Evolutionary conservation across 2,113 vertebrate species (phyloP), one percentile per base, ranked within the genome.

Genomic region (Pteronura brasiliensis): DNA sequence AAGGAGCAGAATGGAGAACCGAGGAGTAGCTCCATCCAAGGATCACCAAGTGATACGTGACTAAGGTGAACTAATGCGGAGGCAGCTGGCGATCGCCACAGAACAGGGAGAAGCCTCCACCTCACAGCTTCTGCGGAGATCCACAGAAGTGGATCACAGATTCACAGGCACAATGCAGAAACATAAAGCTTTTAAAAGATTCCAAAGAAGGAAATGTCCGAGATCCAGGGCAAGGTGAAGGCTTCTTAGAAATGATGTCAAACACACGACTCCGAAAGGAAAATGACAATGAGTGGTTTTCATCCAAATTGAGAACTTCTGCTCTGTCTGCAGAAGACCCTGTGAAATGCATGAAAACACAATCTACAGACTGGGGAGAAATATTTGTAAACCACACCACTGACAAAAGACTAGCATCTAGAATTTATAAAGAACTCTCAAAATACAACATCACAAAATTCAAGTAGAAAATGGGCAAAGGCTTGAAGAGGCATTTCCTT

Each of bases 31-130:
- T 39, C 8, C 44, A 3, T 1, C 0, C 17, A 0, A 23, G 4
- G 0, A 7, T 0, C 1, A 21, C 20, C 14, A 7, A 27, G 1
- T 6, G 34, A 8, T 8, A 17, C 0, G 0, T 2, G 44, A 34
- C 1, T 7, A 15, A 82, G 49, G 49, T 4, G 8, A 4, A 23
- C 44, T 3, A 2, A 7, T 7, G 36, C 61, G 7, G 4, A 18
- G 11, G 12, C 23, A 7, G 8, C 0, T 21, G 52, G 59, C 83
- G 17, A 65, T 23, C 8, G 55, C 17, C 14, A 4, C 0, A 7
- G 6, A 27, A 9, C 31, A 80, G 85, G 34, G 7, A 18, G 15
- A n/a, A 36, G 17, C 49, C 25, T 12, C 7, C 6, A 7, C 55
- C 55, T 90, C 21, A 39, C 6, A 18, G 44, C 82, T 65, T n/a